A percentile compares a stretch with the other conserved stretches of the same genome.
phyloP scores from a whole-genome alignment of 1,140 invertebrate genomes.

The Drosophila willistoni region DNA sequence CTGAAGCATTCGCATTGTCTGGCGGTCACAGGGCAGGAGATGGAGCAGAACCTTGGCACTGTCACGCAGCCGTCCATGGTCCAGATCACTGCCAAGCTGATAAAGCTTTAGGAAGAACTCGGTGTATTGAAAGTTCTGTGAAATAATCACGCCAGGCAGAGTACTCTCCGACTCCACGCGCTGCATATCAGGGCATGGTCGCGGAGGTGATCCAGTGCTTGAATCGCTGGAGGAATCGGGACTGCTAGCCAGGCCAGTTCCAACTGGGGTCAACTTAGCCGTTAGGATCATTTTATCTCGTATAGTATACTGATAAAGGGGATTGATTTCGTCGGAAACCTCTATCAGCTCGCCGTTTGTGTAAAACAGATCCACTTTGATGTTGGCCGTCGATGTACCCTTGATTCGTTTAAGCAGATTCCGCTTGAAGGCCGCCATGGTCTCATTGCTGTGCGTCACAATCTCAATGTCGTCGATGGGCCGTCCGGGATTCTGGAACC shows the following conservation, averaged over 20 bases:
- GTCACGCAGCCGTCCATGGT: conserved; percentile 92
- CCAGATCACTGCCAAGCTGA: conserved; percentile 92
- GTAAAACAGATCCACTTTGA: conserved; percentile 94
- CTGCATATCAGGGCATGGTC: conserved; percentile 89
- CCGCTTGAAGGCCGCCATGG: conserved; percentile 84
- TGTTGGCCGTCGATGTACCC: conserved; percentile 86
- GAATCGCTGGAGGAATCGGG: conserved; percentile 87
- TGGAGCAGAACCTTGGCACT: conserved; percentile 93
- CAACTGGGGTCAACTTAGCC: conserved; percentile 92
- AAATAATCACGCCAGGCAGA: conserved; percentile 94
- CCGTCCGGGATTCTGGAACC: conserved; percentile 95
- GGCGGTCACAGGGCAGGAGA: conserved; percentile 93
- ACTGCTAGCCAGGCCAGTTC: conserved; percentile 92
- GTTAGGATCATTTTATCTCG: conserved; percentile 96
- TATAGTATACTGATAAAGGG: conserved; percentile 93
- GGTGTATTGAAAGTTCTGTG: conserved; percentile 91
- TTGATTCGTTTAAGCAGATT: conserved; percentile 91
- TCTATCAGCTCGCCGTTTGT: conserved; percentile 95
- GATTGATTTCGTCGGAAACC: conserved; percentile 93
- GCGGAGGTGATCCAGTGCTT: conserved; percentile 89
- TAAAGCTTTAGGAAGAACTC: conserved; percentile 96
- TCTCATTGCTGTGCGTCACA: conserved; percentile 97
- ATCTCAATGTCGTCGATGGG: conserved; percentile 97
- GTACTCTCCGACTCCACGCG: conserved; percentile 91
- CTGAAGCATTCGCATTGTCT: conserved; percentile 88